A percentile compares a stretch with the other conserved stretches of the same genome.
Evolutionary conservation across 2,888 invertebrate species (phyloP).

Genomic region (Lasioglossum oenotherae): DNA sequence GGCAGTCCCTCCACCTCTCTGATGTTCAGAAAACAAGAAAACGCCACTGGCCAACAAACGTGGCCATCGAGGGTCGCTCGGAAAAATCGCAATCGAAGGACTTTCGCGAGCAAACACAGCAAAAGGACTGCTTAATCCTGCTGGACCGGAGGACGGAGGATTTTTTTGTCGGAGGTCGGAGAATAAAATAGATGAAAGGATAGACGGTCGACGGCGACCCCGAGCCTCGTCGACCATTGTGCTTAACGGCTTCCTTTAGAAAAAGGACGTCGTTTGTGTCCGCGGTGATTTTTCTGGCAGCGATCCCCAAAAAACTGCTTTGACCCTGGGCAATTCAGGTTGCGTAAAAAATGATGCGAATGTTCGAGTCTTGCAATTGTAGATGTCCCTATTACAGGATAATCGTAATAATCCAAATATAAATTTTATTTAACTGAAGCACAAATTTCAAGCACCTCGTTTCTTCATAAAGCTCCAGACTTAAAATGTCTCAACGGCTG

Average conservation of each 20-base stretch:
- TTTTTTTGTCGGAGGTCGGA: neutral
- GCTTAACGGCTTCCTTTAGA: neutral
- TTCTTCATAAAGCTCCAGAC: neutral
- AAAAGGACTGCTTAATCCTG: slow-evolving; percentile 1
- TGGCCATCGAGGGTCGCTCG: neutral
- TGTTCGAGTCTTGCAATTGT: neutral
- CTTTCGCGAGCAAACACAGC: neutral
- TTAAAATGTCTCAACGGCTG: neutral
- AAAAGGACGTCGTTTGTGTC: neutral
- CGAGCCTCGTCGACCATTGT: neutral
- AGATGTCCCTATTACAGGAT: neutral
- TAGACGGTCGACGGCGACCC: neutral
- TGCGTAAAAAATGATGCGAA: neutral
- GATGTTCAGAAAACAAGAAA: neutral
- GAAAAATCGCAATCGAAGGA: neutral
- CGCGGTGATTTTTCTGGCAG: neutral
- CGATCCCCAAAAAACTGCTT: neutral
- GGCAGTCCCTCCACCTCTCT: neutral
- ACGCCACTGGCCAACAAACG: neutral
- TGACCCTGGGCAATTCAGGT: neutral
- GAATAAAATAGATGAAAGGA: slow-evolving; percentile 3
- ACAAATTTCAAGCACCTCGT: too few species aligned
- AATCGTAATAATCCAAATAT: neutral
- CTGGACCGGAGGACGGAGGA: neutral
- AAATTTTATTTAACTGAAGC: too few species aligned